These are phyloP conservation scores for Micronycteris hirsuta DNA, from an alignment of 2,113 vertebrate species.

Conservation along the genomic window DNA sequence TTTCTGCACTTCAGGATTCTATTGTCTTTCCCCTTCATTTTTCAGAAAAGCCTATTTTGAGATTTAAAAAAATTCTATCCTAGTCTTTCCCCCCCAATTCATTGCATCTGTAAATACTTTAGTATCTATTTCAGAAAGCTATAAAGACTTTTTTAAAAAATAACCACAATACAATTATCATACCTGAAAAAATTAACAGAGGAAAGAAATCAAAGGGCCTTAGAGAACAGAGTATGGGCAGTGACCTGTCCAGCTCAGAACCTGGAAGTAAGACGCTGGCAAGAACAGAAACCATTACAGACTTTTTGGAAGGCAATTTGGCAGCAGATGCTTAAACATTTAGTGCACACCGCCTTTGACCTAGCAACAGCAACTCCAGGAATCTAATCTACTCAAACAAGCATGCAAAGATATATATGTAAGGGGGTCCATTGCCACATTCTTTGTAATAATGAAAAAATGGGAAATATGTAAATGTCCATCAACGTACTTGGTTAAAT, in stretches of 20 bases:
- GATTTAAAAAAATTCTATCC: not conserved
- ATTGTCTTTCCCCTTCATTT: constrained; percentile 13
- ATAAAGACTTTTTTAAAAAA: not conserved
- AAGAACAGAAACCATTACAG: constrained; percentile 9
- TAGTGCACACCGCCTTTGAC: not conserved
- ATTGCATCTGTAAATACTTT: constrained; percentile 40
- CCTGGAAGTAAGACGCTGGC: not conserved
- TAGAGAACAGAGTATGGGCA: not conserved
- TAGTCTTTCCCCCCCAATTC: not conserved
- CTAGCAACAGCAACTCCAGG: constrained; percentile 2
- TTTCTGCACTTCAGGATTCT: constrained; percentile 6
- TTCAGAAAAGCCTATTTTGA: not conserved
- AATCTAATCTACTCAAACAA: not conserved
- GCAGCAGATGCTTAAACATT: constrained; percentile 18
- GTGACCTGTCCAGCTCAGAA: not conserved
- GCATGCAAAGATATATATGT: not conserved
- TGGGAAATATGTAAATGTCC: not conserved
- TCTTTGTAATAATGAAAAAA: not conserved
- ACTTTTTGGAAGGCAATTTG: constrained; percentile 30
- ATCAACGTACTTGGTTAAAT: not conserved
- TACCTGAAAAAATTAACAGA: not conserved
- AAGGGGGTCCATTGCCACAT: not conserved
- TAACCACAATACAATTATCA: not conserved
- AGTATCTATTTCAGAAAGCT: constrained; percentile 1
- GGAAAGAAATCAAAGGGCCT: constrained; percentile 12